A percentile compares a stretch with the other conserved stretches of the same genome.
These are phyloP conservation scores for Agrochola lychnidis DNA, from an alignment of 2,888 invertebrate genomes.

Conservation along the genomic window DNA sequence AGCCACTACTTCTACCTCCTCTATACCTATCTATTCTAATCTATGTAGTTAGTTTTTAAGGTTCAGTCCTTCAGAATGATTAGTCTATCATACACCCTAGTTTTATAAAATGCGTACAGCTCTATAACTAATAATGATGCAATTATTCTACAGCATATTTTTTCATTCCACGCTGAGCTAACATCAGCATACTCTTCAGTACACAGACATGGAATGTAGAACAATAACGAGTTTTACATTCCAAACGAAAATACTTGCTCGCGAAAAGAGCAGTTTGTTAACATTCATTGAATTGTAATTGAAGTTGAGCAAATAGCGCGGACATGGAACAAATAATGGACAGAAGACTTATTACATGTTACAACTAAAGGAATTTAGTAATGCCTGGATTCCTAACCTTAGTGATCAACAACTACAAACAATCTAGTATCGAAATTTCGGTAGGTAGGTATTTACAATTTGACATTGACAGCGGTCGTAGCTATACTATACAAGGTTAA, in stretches of 20 bases:
- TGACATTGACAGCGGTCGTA: background rate
- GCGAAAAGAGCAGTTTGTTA: conserved; percentile 25
- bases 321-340: too few species aligned
- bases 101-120: background rate
- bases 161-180: background rate
- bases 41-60: background rate
- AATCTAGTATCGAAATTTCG: background rate
- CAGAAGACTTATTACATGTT: conserved; percentile 6
- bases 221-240: conserved; percentile 47
- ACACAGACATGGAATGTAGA: conserved; percentile 19
- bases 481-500: background rate
- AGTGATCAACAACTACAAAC: background rate
- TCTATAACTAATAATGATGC: background rate
- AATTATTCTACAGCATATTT: conserved; percentile 5
- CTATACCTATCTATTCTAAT: background rate
- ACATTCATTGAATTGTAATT: conserved; percentile 57
- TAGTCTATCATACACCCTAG: background rate
- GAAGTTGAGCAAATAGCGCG: conserved; percentile 24
- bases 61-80: background rate
- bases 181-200: conserved; percentile 6
- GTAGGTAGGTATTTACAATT: background rate
- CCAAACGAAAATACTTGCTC: conserved; percentile 19
- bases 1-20: background rate
- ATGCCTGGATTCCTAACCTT: background rate
- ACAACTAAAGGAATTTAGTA: background rate